Base-by-base conservation (phyloP, 2,888 invertebrate species). In the Yponomeuta malinellus region DNA sequence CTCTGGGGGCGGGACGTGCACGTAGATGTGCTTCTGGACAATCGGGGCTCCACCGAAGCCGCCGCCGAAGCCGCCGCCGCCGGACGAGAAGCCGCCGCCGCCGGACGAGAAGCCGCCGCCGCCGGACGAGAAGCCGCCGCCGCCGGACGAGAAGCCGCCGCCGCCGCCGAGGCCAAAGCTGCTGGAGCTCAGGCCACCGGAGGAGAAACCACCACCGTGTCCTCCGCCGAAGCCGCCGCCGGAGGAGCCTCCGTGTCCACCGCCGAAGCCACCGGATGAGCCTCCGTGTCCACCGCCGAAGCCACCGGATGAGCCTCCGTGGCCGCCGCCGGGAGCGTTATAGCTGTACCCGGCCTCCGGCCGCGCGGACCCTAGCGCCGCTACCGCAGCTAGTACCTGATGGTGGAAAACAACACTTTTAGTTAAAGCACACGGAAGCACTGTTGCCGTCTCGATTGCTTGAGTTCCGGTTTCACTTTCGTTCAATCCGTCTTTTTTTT, bases 1-100 rank as follows among this genome's bases (percentile, higher is more conserved):
- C 88, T 96, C 96, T 94, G 96, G 96, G 84, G 96, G 96, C 71
- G 96, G 96, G 68, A 96, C 96, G 84, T 96, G 96, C 71, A 96
- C 96, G 94, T 96, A 96, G 92, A 95, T 95, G 94, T 95, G 96
- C 81, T 95, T 96, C 86, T 95, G 95, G 78, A 96, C 94, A 71
- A 95, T 94, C 78, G 95, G 83, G 70, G 83, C 87, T 73, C 92
- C 90, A 70, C 89, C 89, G 81, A 88, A 88, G 73, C 90, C 86
- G 73, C 85, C 87, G 73, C 88, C 86, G 76, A 83, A 82, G 29
- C 87, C 86, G 77, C 83, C 83, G 37, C 85, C 87, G 73, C 81
- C 77, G 69, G 84, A 83, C 72, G 84, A 86, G 75, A 85, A 78
- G 73, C 78, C 86, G 77, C 84, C 83, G 69, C 84, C 81, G 63